Percentiles rank a stretch among this genome's conserved stretches.
Conservation (phyloP, 2,113 vertebrate genomes). For the Chaetura pelagica region DNA sequence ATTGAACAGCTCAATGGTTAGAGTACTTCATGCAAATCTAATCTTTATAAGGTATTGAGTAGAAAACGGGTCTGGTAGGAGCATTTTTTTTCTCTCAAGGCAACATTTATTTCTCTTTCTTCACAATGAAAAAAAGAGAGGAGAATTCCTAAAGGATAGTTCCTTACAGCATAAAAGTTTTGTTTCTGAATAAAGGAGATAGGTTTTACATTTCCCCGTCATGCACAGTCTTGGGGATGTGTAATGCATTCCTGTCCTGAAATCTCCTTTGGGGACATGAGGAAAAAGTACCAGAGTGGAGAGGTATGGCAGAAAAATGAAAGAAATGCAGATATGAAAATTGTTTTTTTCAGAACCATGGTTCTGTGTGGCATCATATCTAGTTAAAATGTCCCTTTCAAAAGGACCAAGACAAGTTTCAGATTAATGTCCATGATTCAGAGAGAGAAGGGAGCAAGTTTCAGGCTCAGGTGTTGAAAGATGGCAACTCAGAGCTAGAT, state of each 20-base stretch:
- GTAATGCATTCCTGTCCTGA: neutral
- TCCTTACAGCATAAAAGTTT: neutral
- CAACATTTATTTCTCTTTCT: neutral
- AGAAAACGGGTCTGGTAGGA: neutral
- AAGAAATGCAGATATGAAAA: slow-evolving; percentile 1
- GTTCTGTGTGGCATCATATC: neutral
- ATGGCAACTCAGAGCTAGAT: neutral
- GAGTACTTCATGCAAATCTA: neutral
- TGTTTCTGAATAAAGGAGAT: neutral
- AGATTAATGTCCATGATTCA: neutral
- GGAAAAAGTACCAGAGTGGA: neutral
- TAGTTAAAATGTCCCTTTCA: neutral
- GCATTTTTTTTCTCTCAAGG: neutral
- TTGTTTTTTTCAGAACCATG: neutral
- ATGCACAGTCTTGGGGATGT: neutral
- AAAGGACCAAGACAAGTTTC: neutral
- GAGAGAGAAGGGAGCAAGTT: neutral
- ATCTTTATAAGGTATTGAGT: neutral
- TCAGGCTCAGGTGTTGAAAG: neutral
- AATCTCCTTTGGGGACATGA: neutral
- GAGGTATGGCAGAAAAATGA: slow-evolving; percentile 36
- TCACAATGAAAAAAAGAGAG: neutral
- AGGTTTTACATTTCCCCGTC: neutral
- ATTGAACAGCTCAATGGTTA: neutral
- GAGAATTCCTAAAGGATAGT: neutral